phyloP scores from a whole-genome alignment of 2,888 invertebrate genomes.

The Emesis castigata region DNA sequence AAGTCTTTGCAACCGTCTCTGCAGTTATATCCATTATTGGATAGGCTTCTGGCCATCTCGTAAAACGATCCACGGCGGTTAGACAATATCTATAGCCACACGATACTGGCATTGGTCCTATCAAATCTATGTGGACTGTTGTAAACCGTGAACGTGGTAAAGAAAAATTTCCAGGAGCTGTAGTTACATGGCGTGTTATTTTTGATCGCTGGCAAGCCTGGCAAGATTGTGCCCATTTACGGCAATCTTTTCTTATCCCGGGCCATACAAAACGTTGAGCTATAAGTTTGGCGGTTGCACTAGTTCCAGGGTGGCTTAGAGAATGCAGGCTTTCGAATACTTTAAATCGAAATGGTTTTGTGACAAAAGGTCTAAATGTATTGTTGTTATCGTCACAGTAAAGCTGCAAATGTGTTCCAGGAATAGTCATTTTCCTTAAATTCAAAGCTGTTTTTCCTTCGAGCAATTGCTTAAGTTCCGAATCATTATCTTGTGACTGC shows the following conservation, averaged over 20 bases:
- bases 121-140: slow-evolving; percentile 71
- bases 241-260: slow-evolving; percentile 32
- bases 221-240: slow-evolving; percentile 67
- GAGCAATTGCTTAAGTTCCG: background rate
- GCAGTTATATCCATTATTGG: background rate
- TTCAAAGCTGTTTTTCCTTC: background rate
- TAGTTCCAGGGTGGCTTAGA: slow-evolving; percentile 40
- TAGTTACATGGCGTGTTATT: slow-evolving; percentile 64
- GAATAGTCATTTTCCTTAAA: background rate
- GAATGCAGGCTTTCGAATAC: slow-evolving; percentile 36
- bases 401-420: background rate
- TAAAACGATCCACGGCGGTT: background rate
- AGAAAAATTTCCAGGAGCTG: slow-evolving; percentile 56
- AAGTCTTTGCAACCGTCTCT: slow-evolving; percentile 20
- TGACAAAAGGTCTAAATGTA: slow-evolving; percentile 2
- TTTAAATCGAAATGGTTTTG: background rate
- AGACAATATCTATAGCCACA: slow-evolving; percentile 26
- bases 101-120: slow-evolving; percentile 62
- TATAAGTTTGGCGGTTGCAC: slow-evolving; percentile 40
- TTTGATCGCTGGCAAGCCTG: slow-evolving; percentile 71
- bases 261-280: slow-evolving; percentile 38
- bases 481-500: background rate
- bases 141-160: slow-evolving; percentile 65
- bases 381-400: background rate
- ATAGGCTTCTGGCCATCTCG: background rate